Percentiles rank a stretch among this genome's conserved stretches.
These are phyloP conservation scores for Gastrophryne carolinensis DNA, from an alignment of 2,797 vertebrate genomes.

Conservation along the genomic window DNA sequence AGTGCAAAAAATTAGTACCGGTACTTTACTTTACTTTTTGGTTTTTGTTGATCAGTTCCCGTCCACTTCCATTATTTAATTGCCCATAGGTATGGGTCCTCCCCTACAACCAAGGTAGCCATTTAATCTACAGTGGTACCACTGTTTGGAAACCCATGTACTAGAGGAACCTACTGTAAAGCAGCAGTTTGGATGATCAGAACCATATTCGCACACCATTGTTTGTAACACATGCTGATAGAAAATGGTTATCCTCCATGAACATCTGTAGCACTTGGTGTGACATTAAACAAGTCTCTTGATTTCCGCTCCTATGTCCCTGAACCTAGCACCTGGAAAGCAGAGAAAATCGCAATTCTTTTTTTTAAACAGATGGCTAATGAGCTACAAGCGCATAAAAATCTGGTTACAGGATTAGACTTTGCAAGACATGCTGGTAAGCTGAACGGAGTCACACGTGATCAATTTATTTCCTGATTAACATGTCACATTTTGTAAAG, in stretches of 20 bases:
- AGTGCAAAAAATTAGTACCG: too few species aligned
- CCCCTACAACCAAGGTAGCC: too few species aligned
- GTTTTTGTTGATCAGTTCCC: too few species aligned
- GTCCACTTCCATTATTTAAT: too few species aligned
- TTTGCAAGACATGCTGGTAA: slow-evolving; percentile 43
- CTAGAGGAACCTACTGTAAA: too few species aligned
- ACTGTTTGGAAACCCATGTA: too few species aligned
- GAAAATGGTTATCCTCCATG: neutral
- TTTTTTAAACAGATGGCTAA: slow-evolving; percentile 49
- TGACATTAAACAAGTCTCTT: slow-evolving; percentile 1
- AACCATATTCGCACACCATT: too few species aligned
- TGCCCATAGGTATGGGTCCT: too few species aligned
- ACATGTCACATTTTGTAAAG: slow-evolving; percentile 22
- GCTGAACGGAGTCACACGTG: slow-evolving; percentile 44
- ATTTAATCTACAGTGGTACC: too few species aligned
- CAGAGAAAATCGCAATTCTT: slow-evolving; percentile 31
- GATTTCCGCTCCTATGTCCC: slow-evolving; percentile 10
- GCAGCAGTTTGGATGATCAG: too few species aligned
- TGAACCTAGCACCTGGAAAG: slow-evolving; percentile 28
- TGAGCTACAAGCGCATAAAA: slow-evolving; percentile 44
- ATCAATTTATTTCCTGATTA: slow-evolving; percentile 50
- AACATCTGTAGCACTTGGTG: neutral
- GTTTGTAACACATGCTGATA: neutral
- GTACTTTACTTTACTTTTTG: too few species aligned
- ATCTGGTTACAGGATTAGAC: slow-evolving; percentile 46